phyloP scores from a whole-genome alignment of 2,113 vertebrate species.

The Hystrix cristata region DNA sequence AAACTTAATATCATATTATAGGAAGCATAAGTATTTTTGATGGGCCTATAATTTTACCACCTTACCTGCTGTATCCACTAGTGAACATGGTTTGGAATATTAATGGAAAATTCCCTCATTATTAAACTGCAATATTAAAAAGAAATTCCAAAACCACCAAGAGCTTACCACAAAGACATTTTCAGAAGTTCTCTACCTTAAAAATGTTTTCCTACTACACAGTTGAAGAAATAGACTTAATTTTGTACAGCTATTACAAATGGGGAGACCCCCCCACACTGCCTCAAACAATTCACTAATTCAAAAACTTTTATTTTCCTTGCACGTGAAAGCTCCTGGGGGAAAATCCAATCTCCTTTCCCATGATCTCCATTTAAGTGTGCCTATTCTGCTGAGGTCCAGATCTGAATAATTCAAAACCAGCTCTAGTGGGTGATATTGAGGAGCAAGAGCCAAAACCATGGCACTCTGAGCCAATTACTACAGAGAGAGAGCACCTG shows the following conservation, averaged over 20 bases:
- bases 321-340: not conserved
- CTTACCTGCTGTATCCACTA: constrained; percentile 75
- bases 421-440: not conserved
- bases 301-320: constrained; percentile 36
- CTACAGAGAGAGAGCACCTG: not conserved
- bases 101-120: constrained; percentile 78
- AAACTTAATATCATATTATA: constrained; percentile 80
- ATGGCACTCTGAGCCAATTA: not conserved
- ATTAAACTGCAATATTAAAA: constrained; percentile 69
- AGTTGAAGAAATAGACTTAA: constrained; percentile 55
- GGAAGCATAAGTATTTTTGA: constrained; percentile 81
- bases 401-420: not conserved
- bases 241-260: constrained; percentile 67
- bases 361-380: constrained; percentile 14
- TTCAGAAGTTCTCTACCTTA: constrained; percentile 73
- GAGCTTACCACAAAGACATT: constrained; percentile 69
- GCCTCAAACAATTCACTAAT: constrained; percentile 60
- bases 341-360: not conserved
- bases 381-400: constrained; percentile 52
- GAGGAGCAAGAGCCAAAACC: not conserved
- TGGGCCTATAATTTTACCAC: constrained; percentile 79
- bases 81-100: constrained; percentile 78
- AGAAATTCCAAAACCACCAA: constrained; percentile 55
- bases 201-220: constrained; percentile 61
- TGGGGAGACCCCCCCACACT: not conserved